Percentiles rank a stretch among this genome's conserved stretches.
phyloP scores from a whole-genome alignment of 2,888 invertebrate species.

The Polietes domitor region DNA sequence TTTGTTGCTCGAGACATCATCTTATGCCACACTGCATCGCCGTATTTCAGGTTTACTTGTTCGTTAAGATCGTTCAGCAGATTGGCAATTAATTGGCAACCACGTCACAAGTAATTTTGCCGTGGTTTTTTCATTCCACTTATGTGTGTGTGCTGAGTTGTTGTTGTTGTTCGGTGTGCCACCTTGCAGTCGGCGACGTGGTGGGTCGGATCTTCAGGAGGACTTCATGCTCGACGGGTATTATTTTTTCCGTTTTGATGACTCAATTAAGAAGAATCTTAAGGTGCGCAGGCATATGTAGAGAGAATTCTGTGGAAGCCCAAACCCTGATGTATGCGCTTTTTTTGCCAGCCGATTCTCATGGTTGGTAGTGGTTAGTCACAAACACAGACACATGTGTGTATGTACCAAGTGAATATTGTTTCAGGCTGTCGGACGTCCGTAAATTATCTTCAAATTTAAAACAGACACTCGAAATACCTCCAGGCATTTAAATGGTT shows the following conservation, averaged over 20 bases:
- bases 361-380: too few relatives aligned
- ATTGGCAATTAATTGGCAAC: slow-evolving; percentile 78
- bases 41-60: slow-evolving; percentile 80
- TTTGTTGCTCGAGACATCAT: neutral
- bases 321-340: too few relatives aligned
- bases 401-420: too few relatives aligned
- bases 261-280: slow-evolving; percentile 42
- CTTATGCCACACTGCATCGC: slow-evolving; percentile 9
- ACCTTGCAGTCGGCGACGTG: slow-evolving; percentile 22
- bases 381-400: too few relatives aligned
- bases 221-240: slow-evolving; percentile 9
- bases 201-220: slow-evolving; percentile 39
- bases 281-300: neutral
- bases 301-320: neutral
- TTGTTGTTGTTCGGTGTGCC: slow-evolving; percentile 4
- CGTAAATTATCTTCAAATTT: too few relatives aligned
- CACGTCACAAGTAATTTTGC: slow-evolving; percentile 35
- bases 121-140: slow-evolving; percentile 55
- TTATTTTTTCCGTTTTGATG: slow-evolving; percentile 35
- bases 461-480: too few relatives aligned
- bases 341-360: neutral
- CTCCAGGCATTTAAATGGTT: too few relatives aligned
- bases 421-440: too few relatives aligned
- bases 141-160: slow-evolving; percentile 42
- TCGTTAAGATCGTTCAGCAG: slow-evolving; percentile 86